These are phyloP conservation scores for Hemistola chrysoprasaria DNA, from an alignment of 2,888 invertebrate genomes.

Conservation along the genomic window DNA sequence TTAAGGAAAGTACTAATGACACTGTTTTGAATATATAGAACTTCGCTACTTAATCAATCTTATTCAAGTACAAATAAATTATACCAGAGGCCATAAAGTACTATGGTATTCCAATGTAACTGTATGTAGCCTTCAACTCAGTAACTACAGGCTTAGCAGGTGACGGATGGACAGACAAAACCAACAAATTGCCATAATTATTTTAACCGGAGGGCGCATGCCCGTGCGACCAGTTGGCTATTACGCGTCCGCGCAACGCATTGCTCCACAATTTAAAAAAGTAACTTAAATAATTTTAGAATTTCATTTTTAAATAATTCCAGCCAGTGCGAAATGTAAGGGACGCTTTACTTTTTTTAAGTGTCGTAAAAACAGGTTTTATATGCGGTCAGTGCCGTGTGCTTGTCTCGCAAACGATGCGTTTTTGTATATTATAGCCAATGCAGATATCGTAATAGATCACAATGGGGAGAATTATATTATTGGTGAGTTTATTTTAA, in stretches of 20 bases:
- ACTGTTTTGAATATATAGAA: too few species aligned
- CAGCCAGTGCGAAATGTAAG: conserved; percentile 17
- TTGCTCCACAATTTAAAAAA: conserved; percentile 34
- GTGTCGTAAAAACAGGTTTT: conserved; percentile 42
- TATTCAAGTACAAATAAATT: background rate
- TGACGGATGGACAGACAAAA: conserved; percentile 64
- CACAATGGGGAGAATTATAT: conserved; percentile 35
- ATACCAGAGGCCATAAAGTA: conserved; percentile 3
- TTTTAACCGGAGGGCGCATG: conserved; percentile 66
- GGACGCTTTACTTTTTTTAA: conserved; percentile 1
- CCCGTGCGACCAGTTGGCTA: conserved; percentile 56
- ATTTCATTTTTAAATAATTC: conserved; percentile 2
- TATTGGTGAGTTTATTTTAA: conserved; percentile 37
- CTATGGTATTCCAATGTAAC: conserved; percentile 14
- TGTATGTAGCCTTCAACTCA: conserved; percentile 18
- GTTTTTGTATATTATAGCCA: conserved; percentile 39
- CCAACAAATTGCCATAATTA: conserved; percentile 68
- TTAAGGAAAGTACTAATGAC: too few species aligned
- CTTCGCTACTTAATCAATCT: too few species aligned
- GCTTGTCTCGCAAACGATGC: conserved; percentile 45
- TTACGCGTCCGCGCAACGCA: conserved; percentile 48
- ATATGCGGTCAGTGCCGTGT: conserved; percentile 42
- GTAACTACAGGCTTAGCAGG: conserved; percentile 20
- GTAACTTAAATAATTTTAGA: conserved; percentile 5
- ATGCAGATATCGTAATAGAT: conserved; percentile 26